Evolutionary conservation across 2,888 invertebrate species (phyloP), one percentile per base, ranked within the genome.

Genomic region (Torymus texanus): DNA sequence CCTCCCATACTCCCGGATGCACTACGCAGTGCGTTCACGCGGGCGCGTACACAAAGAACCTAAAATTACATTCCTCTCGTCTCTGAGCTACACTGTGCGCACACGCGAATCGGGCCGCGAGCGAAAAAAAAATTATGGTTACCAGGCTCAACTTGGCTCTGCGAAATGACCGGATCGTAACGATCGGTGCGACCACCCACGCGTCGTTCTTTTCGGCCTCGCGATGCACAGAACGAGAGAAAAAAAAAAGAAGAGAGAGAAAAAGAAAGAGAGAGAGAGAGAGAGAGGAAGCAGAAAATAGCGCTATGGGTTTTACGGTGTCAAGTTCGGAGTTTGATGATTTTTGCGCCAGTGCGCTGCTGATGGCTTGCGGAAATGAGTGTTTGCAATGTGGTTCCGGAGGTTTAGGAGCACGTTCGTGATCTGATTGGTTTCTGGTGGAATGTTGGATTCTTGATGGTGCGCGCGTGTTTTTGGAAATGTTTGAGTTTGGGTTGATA

Each of bases 131-230:
- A 53, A 18, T 70, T 65, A 79, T 79, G 41, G 41, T 41, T 41
- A 8, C 41, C 41, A 8, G 41, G 75, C 24, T 70, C 50, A n/a
- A n/a, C n/a, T n/a, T n/a, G 50, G 16, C 72, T 61, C 79, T 41
- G 79, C 75, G 61, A 75, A 75, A 71, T 75, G 72, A 76, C 72
- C 75, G 76, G 66, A 76, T 56, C 72, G 16, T 71, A 75, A 75
- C 75, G 61, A 75, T 73, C 62, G 75, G n/a, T 63, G 12, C 71
- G 79, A 80, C 79, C 79, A 80, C 79, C 79, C 79, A 76, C 79
- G 79, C 73, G 5, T 58, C 41, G 11, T 2, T 63, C 73, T 74
- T 65, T 74, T 74, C 65, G 72, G 61, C 61, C 24, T 41, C 55
- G 41, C 8, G 41, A 1, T 21, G 21, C 21, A 21, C 21, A 21